Evolutionary conservation across 2,113 vertebrate species (phyloP).

Genomic region (Apteryx mantelli): DNA sequence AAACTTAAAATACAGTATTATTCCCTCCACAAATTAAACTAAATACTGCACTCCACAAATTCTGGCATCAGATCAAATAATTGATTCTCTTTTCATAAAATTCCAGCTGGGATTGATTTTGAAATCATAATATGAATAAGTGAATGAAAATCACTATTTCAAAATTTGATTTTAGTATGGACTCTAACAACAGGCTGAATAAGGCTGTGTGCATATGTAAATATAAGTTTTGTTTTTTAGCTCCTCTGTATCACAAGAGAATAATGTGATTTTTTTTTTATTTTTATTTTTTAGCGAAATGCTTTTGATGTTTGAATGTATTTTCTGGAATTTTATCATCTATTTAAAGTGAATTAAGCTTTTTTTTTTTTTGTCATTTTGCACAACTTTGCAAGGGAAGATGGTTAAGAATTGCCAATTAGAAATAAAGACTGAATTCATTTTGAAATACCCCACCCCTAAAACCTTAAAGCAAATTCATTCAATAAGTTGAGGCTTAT

Average conservation of each 20-base stretch:
- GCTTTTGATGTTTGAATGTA: not conserved
- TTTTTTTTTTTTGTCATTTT: not conserved
- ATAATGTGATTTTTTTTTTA: not conserved
- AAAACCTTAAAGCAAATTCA: not conserved
- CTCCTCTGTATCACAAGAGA: not conserved
- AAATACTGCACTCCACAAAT: not conserved
- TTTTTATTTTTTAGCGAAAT: not conserved
- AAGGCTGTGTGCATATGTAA: not conserved
- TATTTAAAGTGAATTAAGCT: not conserved
- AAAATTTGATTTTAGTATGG: not conserved
- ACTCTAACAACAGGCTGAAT: not conserved
- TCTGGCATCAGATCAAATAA: not conserved
- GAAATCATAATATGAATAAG: not conserved
- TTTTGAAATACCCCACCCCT: not conserved
- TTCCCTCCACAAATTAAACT: not conserved
- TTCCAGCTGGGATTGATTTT: not conserved
- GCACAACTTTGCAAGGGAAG: not conserved
- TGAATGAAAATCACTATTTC: not conserved
- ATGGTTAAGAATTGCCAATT: not conserved
- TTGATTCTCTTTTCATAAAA: not conserved
- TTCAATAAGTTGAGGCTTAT: not conserved
- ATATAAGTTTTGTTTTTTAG: not conserved
- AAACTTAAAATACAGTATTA: not conserved
- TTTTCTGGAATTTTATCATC: not conserved
- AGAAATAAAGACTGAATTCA: not conserved